These are phyloP conservation scores for Xenopus laevis DNA, from an alignment of 2,113 vertebrate genomes.

Conservation along the genomic window DNA sequence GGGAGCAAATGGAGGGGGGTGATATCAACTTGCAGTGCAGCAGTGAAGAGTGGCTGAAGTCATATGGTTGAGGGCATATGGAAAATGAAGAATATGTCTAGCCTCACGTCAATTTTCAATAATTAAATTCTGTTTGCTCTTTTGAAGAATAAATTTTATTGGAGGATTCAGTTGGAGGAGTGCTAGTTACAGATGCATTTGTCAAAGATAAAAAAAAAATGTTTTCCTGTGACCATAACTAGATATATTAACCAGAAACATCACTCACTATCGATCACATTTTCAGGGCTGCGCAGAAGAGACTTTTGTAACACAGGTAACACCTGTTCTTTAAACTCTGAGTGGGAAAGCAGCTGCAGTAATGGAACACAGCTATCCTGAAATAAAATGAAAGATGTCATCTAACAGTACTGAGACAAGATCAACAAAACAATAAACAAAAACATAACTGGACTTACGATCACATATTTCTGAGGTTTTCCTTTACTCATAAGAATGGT, in stretches of 20 bases:
- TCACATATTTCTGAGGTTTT: conserved; percentile 80
- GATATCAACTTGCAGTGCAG: too few relatives aligned
- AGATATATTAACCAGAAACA: neutral
- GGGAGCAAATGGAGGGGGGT: too few relatives aligned
- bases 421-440: neutral
- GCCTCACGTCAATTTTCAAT: too few relatives aligned
- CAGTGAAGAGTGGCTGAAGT: too few relatives aligned
- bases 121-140: too few relatives aligned
- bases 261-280: conserved; percentile 87
- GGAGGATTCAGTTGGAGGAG: too few relatives aligned
- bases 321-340: conserved; percentile 87
- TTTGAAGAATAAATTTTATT: too few relatives aligned
- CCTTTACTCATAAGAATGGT: conserved; percentile 92
- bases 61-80: too few relatives aligned
- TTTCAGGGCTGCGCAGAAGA: conserved; percentile 90
- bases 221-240: too few relatives aligned
- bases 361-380: conserved; percentile 81
- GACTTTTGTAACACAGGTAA: conserved; percentile 90
- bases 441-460: conserved; percentile 64
- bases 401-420: conserved; percentile 6
- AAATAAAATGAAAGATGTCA: conserved; percentile 42
- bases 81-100: too few relatives aligned
- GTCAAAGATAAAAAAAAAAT: too few relatives aligned
- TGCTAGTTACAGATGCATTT: too few relatives aligned
- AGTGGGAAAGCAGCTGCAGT: conserved; percentile 82